phyloP scores from a whole-genome alignment of 2,113 vertebrate genomes.

The Centropristis striata region DNA sequence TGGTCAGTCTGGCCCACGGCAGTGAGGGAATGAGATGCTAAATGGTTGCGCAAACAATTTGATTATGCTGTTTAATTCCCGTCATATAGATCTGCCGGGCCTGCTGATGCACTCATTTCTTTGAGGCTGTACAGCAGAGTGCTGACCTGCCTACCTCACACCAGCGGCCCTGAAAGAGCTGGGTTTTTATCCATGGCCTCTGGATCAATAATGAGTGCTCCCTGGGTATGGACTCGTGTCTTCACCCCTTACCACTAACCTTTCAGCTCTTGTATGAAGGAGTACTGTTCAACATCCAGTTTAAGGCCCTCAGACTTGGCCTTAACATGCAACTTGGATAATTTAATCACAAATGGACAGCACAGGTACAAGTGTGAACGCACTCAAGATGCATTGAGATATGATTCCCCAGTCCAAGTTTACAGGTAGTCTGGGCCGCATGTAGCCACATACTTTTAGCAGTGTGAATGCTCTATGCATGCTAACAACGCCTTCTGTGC shows the following conservation, averaged over 20 bases:
- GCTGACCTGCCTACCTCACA: conserved; percentile 74
- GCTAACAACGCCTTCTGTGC: too few species aligned
- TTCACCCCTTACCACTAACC: conserved; percentile 48
- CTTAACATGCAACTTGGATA: too few species aligned
- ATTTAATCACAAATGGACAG: too few species aligned
- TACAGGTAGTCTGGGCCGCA: too few species aligned
- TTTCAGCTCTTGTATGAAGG: conserved; percentile 18
- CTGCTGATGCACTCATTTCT: conserved; percentile 79
- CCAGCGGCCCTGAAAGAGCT: conserved; percentile 60
- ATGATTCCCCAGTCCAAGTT: too few species aligned
- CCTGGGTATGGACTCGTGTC: conserved; percentile 50
- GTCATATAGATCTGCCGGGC: conserved; percentile 82
- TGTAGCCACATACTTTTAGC: too few species aligned
- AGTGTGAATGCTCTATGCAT: too few species aligned
- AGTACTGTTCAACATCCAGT: conserved; percentile 25
- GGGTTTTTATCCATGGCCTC: conserved; percentile 52
- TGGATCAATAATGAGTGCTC: conserved; percentile 70
- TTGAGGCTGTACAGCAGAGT: conserved; percentile 68
- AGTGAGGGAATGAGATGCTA: conserved; percentile 84
- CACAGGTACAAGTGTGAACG: too few species aligned
- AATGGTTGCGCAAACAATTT: conserved; percentile 86
- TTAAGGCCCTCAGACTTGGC: not conserved
- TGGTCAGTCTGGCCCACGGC: conserved; percentile 83
- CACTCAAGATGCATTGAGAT: too few species aligned
- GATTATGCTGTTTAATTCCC: conserved; percentile 86